Conservation (phyloP, 2,113 vertebrate species). For the Notothenia rossii region DNA sequence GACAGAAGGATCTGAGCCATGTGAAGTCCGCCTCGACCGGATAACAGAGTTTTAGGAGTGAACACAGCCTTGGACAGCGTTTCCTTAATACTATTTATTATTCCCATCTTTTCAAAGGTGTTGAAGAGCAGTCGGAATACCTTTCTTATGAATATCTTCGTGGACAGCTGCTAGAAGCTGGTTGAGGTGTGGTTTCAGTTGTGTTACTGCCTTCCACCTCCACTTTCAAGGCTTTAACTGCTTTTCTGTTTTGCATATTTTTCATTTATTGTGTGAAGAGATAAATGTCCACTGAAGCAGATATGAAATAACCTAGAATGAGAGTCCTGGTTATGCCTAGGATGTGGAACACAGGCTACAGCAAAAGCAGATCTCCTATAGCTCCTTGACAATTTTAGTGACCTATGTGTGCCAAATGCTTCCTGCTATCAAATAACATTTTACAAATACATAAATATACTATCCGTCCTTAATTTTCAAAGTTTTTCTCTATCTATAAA, state of each 20-base stretch:
- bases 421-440: background rate
- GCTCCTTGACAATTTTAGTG: background rate
- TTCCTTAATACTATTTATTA: constrained; percentile 46
- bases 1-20: constrained; percentile 71
- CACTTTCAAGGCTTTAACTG: background rate
- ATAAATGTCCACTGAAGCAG: constrained; percentile 15
- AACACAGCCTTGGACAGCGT: constrained; percentile 64
- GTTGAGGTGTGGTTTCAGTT: background rate
- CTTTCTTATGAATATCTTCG: background rate
- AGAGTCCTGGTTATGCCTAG: background rate
- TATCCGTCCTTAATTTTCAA: background rate
- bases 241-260: constrained; percentile 60
- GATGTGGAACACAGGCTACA: background rate
- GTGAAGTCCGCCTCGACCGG: constrained; percentile 66
- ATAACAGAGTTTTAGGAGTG: constrained; percentile 50
- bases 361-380: background rate
- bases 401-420: background rate
- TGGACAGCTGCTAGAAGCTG: background rate
- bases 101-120: constrained; percentile 53
- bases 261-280: background rate
- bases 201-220: background rate
- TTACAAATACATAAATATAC: background rate
- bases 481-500: background rate
- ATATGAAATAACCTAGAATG: background rate
- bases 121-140: background rate